Percentiles rank a stretch among this genome's conserved stretches.
Evolutionary conservation across 1,140 invertebrate genomes (phyloP).

Genomic region (Drosophila funebris): DNA sequence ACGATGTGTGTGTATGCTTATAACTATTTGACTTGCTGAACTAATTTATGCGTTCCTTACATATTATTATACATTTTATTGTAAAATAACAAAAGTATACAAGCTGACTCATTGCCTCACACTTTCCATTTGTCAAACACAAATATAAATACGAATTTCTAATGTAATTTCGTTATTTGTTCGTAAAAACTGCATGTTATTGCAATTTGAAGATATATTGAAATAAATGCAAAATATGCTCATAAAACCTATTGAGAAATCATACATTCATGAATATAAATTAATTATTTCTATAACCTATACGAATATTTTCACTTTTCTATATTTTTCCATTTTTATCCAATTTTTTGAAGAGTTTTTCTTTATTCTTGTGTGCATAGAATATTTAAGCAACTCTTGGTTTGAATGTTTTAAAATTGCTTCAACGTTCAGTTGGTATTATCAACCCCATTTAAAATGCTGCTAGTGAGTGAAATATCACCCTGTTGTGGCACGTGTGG

Average conservation of each 20-base stretch:
- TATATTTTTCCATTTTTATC: neutral
- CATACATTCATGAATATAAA: neutral
- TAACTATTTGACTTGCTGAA: too few relatives aligned
- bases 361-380: neutral
- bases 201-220: neutral
- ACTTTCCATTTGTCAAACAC: too few relatives aligned
- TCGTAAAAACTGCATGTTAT: too few relatives aligned
- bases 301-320: neutral
- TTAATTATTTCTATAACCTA: neutral
- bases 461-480: constrained; percentile 16
- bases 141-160: too few relatives aligned
- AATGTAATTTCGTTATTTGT: too few relatives aligned
- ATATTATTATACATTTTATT: too few relatives aligned
- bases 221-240: neutral
- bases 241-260: neutral
- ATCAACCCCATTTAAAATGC: constrained; percentile 17
- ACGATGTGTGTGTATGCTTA: too few relatives aligned
- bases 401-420: neutral
- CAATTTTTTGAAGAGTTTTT: neutral
- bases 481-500: constrained; percentile 37
- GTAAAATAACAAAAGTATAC: too few relatives aligned
- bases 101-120: too few relatives aligned
- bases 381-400: neutral
- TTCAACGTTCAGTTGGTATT: constrained; percentile 8
- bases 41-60: too few relatives aligned